phyloP scores from a whole-genome alignment of 2,797 vertebrate genomes.

The Falco biarmicus region DNA sequence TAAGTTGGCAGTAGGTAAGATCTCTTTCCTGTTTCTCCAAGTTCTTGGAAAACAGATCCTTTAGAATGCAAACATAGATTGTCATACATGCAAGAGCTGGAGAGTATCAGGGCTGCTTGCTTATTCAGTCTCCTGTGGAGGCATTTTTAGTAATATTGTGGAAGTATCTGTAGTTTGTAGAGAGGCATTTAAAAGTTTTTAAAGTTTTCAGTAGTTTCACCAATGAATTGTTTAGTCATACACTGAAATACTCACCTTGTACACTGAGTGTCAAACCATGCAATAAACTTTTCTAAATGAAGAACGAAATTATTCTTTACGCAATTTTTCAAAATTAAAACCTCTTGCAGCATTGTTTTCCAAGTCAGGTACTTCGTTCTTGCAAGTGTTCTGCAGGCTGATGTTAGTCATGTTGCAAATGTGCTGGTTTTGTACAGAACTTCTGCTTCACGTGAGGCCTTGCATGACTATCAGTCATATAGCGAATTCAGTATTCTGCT shows the following conservation, averaged over 20 bases:
- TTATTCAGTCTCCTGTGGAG: background rate
- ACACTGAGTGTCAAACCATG: background rate
- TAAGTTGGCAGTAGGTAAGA: background rate
- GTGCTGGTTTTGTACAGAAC: background rate
- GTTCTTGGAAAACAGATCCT: background rate
- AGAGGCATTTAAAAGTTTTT: background rate
- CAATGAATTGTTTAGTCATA: background rate
- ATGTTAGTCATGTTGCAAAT: background rate
- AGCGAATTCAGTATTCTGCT: background rate
- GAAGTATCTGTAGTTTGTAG: background rate
- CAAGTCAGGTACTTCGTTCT: background rate
- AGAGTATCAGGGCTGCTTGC: background rate
- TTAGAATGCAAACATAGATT: background rate
- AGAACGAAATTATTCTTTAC: background rate
- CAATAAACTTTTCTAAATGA: background rate
- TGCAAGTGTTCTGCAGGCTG: background rate
- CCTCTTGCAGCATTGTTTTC: background rate
- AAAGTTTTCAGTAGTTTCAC: background rate
- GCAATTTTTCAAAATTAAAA: background rate
- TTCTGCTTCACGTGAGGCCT: background rate
- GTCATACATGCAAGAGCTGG: background rate
- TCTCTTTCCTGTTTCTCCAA: background rate
- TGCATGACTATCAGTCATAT: background rate
- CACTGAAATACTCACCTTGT: background rate
- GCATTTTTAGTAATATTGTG: background rate